Conservation (phyloP, 2,113 vertebrate genomes). For the Ornithorhynchus anatinus region DNA sequence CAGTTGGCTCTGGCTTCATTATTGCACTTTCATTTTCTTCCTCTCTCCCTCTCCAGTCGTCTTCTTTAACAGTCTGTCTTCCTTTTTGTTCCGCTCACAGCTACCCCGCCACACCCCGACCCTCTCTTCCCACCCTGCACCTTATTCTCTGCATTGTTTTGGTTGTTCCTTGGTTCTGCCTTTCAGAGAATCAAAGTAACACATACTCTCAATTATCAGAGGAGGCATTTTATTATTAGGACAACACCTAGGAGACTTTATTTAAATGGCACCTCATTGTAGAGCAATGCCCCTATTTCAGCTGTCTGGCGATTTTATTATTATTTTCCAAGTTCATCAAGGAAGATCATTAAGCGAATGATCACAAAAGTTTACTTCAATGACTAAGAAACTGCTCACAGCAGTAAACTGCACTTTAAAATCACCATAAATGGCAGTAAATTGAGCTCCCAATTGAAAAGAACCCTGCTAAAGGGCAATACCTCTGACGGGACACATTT, state of each 20-base stretch:
- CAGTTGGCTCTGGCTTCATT: too few relatives aligned
- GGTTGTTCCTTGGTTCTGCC: too few relatives aligned
- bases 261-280: not conserved
- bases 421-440: not conserved
- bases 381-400: not conserved
- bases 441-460: not conserved
- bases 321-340: not conserved
- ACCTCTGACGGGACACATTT: not conserved
- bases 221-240: too few relatives aligned
- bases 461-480: not conserved
- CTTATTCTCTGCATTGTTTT: too few relatives aligned
- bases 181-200: too few relatives aligned
- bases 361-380: not conserved
- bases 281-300: not conserved
- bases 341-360: not conserved
- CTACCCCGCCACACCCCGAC: too few relatives aligned
- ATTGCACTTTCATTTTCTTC: too few relatives aligned
- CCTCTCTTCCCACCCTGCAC: too few relatives aligned
- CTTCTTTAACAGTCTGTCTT: too few relatives aligned
- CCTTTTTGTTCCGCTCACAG: too few relatives aligned
- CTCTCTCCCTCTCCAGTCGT: too few relatives aligned
- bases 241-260: not conserved
- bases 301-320: not conserved
- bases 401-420: not conserved
- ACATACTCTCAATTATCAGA: too few relatives aligned